A percentile compares a stretch with the other conserved stretches of the same genome.
These are phyloP conservation scores for Emydura subglobosa DNA, from an alignment of 2,113 vertebrate species.

Conservation along the genomic window DNA sequence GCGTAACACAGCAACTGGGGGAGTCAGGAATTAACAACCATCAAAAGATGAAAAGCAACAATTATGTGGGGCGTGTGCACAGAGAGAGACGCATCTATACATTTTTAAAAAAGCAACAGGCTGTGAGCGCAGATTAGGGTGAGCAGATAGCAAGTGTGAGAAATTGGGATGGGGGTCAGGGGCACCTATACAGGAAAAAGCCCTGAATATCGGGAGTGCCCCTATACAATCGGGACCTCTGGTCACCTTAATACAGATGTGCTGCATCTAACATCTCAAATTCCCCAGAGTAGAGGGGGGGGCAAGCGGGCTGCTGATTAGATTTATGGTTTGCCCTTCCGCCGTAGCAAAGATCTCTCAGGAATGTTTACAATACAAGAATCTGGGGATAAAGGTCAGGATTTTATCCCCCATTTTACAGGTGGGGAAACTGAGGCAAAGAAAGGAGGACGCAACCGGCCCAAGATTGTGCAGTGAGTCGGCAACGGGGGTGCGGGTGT, in stretches of 20 bases:
- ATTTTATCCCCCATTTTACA: not conserved
- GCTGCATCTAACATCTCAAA: no score
- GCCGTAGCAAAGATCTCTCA: rapidly evolving
- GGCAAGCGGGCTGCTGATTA: not conserved
- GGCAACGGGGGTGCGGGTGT: not conserved
- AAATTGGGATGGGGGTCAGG: no score
- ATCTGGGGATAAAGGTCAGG: not conserved
- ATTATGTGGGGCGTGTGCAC: not conserved
- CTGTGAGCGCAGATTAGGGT: not conserved
- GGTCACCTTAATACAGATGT: not conserved
- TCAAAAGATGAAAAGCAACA: slow-evolving; percentile 62
- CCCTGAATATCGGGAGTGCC: no score
- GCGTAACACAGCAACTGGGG: slow-evolving; percentile 69
- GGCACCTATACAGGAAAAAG: not conserved
- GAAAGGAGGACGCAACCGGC: not conserved
- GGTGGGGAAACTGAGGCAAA: not conserved
- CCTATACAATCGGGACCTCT: no score
- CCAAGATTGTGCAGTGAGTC: not conserved
- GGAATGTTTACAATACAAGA: not conserved
- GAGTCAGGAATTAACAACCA: slow-evolving; percentile 79
- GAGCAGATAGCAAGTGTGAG: no score
- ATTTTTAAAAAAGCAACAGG: rapidly evolving
- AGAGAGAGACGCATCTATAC: rapidly evolving
- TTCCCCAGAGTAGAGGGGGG: no score
- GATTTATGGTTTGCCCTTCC: not conserved